Conservation (phyloP, 2,888 invertebrate genomes). For the Leucania comma region DNA sequence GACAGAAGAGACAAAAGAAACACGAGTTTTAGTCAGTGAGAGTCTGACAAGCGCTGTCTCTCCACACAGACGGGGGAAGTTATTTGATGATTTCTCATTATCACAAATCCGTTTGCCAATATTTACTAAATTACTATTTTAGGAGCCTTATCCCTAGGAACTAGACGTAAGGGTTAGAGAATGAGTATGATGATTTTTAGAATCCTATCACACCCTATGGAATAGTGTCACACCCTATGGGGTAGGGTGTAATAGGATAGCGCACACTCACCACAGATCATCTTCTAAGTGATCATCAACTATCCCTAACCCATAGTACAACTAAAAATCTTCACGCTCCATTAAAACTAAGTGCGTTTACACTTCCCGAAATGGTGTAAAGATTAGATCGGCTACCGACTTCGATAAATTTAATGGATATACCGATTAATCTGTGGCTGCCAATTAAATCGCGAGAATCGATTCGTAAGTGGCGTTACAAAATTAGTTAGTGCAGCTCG, state of each 20-base stretch:
- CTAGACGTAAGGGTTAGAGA: no score
- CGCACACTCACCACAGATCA: no score
- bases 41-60: no score
- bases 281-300: neutral
- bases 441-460: constrained; percentile 85
- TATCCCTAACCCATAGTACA: constrained; percentile 4
- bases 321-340: constrained; percentile 59
- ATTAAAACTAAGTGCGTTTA: constrained; percentile 61
- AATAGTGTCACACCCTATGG: no score
- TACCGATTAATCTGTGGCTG: constrained; percentile 72
- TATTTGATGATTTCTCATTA: no score
- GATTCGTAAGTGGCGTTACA: constrained; percentile 83
- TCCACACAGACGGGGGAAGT: no score
- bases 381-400: constrained; percentile 78
- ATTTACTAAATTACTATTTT: neutral
- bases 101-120: neutral
- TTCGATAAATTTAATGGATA: constrained; percentile 74
- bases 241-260: no score
- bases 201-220: no score
- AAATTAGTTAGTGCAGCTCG: constrained; percentile 73
- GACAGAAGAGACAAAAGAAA: no score
- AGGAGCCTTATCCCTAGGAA: no score
- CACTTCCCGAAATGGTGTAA: constrained; percentile 71
- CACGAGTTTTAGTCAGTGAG: no score
- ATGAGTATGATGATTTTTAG: no score